Evolutionary conservation across 2,113 vertebrate species (phyloP), one percentile per base, ranked within the genome.

Genomic region (Boleophthalmus pectinirostris): DNA sequence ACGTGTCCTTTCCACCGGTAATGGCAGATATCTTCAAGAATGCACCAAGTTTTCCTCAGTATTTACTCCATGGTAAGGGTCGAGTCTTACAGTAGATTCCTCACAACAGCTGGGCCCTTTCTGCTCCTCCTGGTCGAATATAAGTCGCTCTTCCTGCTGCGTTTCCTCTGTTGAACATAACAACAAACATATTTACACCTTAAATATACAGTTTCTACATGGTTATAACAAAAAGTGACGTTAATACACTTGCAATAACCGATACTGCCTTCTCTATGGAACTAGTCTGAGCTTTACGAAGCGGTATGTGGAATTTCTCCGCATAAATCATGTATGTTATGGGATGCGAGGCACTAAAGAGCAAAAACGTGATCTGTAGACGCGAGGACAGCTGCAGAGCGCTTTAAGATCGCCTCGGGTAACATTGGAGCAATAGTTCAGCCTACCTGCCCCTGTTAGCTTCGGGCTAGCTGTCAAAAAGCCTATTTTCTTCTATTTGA

Each of bases 381-480:
- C 0, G 24, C 45, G 0, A 24, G 12, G 13, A 68, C 70, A 67
- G 58, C 69, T 12, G 51, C 0, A 7, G 45, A 14, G 66, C 21
- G 66, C 24, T 66, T 63, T 21, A 11, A 24, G 56, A 58, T 58
- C 56, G 56, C 56, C 56, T 25, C 33, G 11, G 33, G 33, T 70
- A 57, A 45, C 63, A 29, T 45, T 57, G n/a, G 47, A 0, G 15
- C 24, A 8, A n/a, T 45, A 14, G 5, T 68, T 61, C 61, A 81
- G 63, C 68, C 64, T 78, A 88, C 84, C 85, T 84, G 78, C 7
- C 35, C 63, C 45, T 67, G 80, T 73, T 89, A 87, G 73, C 76
- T 66, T 15, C 35, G 46, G 54, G 85, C 81, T 87, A 88, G 73
- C 84, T 90, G 87, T 85, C 87, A 91, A 85, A 87, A 75, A 74